These are phyloP conservation scores for Helicoverpa armigera DNA, from an alignment of 1,140 invertebrate species.

Conservation along the genomic window DNA sequence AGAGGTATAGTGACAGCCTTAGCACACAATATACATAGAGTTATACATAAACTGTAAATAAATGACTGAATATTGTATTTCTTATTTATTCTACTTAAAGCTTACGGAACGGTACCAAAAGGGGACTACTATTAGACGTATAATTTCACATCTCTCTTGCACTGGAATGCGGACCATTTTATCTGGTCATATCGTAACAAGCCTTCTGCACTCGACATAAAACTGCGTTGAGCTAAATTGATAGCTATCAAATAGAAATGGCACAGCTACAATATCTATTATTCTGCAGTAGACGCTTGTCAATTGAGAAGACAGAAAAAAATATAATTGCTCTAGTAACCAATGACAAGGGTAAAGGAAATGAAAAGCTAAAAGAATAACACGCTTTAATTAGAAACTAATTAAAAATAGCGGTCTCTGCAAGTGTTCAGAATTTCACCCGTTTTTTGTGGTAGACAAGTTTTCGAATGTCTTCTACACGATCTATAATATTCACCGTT, in stretches of 20 bases:
- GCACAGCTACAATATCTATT: neutral
- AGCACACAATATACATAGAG: too few relatives aligned
- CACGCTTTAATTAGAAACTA: slow-evolving; percentile 3
- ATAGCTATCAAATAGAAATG: neutral
- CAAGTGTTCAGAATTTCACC: neutral
- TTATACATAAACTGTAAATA: too few relatives aligned
- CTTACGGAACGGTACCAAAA: too few relatives aligned
- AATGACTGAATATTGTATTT: too few relatives aligned
- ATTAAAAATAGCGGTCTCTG: neutral
- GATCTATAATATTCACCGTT: neutral
- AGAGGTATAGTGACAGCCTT: too few relatives aligned
- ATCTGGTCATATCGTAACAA: neutral
- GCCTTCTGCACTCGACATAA: neutral
- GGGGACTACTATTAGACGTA: too few relatives aligned
- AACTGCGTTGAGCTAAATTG: neutral
- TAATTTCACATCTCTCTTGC: neutral
- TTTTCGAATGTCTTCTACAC: neutral
- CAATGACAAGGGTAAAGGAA: neutral
- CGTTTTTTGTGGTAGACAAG: neutral
- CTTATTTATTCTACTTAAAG: too few relatives aligned
- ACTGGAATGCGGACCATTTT: neutral
- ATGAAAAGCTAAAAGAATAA: neutral
- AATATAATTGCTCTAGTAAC: neutral
- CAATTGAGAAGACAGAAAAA: neutral
- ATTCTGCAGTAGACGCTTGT: neutral